phyloP scores from a whole-genome alignment of 1,140 invertebrate species.

The Acromyrmex charruanus region DNA sequence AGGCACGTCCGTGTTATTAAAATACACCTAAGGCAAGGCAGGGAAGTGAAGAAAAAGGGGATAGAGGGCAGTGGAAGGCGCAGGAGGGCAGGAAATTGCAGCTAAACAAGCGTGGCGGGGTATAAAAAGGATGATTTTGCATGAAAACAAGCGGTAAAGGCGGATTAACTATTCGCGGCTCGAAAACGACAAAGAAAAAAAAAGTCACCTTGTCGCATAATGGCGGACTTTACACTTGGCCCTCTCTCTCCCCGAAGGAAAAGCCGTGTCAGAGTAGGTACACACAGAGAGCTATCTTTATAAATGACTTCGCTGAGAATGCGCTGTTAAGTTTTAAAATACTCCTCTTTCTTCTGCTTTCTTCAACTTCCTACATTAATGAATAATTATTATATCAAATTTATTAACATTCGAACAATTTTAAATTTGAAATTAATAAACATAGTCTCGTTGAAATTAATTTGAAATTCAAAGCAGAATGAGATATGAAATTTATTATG shows the following conservation, averaged over 20 bases:
- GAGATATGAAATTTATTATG: no score
- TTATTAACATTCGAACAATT: not conserved
- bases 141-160: slow-evolving; percentile 63
- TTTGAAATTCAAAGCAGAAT: no score
- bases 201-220: slow-evolving; percentile 44
- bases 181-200: slow-evolving; percentile 60
- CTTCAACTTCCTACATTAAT: slow-evolving; percentile 18
- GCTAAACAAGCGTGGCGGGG: slow-evolving; percentile 53
- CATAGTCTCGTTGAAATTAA: no score
- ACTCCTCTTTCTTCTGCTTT: not conserved
- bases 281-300: slow-evolving; percentile 53
- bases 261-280: slow-evolving; percentile 38
- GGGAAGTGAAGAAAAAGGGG: not conserved
- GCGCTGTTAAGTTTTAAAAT: slow-evolving; percentile 17
- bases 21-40: slow-evolving; percentile 19
- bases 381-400: not conserved
- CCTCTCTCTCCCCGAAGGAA: slow-evolving; percentile 26
- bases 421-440: no score
- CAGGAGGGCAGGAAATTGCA: slow-evolving; percentile 53
- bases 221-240: slow-evolving; percentile 44
- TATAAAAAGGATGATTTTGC: slow-evolving; percentile 63
- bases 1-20: slow-evolving; percentile 44
- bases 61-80: not conserved
- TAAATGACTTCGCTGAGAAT: slow-evolving; percentile 45
- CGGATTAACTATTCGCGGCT: slow-evolving; percentile 60